These are phyloP conservation scores for Syngnathus acus DNA, from an alignment of 2,797 vertebrate species.

Conservation along the genomic window DNA sequence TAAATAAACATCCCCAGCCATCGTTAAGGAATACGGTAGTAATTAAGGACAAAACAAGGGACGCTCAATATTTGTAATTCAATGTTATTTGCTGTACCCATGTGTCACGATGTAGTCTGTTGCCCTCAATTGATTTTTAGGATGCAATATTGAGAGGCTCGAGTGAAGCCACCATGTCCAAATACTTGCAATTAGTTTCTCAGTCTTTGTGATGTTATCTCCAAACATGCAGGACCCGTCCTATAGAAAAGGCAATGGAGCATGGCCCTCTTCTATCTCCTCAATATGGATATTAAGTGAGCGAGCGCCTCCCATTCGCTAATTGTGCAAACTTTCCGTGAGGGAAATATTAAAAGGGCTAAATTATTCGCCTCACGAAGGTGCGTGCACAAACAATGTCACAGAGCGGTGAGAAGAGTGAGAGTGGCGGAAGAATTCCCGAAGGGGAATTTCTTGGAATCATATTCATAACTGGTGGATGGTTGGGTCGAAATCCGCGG, in stretches of 20 bases:
- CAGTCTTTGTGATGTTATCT: conserved; percentile 24
- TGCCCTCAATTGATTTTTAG: conserved; percentile 5
- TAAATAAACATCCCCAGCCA: background rate
- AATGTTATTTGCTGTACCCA: background rate
- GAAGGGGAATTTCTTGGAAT: conserved; percentile 3
- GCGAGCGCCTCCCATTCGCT: background rate
- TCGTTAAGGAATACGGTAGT: background rate
- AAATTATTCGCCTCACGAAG: background rate
- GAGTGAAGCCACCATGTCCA: background rate
- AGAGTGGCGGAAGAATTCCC: background rate
- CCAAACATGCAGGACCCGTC: conserved; percentile 7
- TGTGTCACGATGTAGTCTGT: background rate
- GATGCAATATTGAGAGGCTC: background rate
- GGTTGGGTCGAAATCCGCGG: conserved; percentile 1
- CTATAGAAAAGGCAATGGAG: conserved; percentile 37
- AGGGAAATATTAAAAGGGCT: background rate
- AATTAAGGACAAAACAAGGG: background rate
- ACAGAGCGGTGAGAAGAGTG: background rate
- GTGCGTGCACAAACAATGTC: background rate
- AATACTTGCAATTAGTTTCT: conserved; percentile 19
- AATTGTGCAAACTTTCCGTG: conserved; percentile 6
- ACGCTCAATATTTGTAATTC: background rate
- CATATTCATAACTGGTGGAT: conserved; percentile 18
- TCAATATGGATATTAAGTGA: conserved; percentile 11
- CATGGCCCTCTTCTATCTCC: conserved; percentile 2